Evolutionary conservation across 2,888 invertebrate species (phyloP).

Genomic region (Hecatera dysodea): DNA sequence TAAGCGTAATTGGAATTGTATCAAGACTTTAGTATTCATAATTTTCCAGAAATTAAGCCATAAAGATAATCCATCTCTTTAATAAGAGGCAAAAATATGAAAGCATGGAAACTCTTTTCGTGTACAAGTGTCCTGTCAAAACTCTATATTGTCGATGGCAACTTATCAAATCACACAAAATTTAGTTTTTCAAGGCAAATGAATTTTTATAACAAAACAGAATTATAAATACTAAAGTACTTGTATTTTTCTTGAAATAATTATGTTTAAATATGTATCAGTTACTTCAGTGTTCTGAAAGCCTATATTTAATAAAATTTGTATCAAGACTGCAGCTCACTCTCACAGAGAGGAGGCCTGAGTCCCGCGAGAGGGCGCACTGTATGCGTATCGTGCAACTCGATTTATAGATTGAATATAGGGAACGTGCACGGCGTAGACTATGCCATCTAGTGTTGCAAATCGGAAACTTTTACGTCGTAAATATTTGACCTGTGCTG

Average conservation of each 20-base stretch:
- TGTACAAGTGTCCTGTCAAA: neutral
- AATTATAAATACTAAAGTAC: slow-evolving; percentile 56
- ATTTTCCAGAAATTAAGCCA: neutral
- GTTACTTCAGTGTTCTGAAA: neutral
- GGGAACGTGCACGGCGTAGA: no score
- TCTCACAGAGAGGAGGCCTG: no score
- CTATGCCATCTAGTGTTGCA: no score
- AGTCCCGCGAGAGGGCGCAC: no score
- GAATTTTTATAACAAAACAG: neutral
- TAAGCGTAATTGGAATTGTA: slow-evolving; percentile 61
- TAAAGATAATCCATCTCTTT: neutral
- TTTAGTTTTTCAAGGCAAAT: neutral
- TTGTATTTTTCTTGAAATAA: slow-evolving; percentile 46
- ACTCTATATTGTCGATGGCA: neutral
- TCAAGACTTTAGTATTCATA: slow-evolving; percentile 51
- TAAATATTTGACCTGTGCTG: no score
- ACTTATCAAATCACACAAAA: neutral
- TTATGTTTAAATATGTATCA: slow-evolving; percentile 43
- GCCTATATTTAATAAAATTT: neutral
- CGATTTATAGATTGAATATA: no score
- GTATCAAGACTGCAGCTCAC: no score
- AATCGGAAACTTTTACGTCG: no score
- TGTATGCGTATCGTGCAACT: no score
- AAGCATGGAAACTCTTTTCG: neutral
- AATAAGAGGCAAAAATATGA: neutral